Conservation (phyloP, 2,888 invertebrate species). For the Blomia tropicalis region DNA sequence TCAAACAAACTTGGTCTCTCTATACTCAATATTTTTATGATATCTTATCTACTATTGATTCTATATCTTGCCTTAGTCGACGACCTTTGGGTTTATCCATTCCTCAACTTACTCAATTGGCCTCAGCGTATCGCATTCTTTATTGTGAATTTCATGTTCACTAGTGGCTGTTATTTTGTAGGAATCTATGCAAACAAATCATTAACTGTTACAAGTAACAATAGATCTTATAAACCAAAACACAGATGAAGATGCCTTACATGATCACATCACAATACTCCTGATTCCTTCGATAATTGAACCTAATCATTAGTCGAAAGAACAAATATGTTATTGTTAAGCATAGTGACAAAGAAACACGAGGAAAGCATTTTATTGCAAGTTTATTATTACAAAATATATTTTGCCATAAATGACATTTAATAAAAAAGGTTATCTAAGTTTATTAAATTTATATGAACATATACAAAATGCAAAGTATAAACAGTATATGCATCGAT, state of each 20-base stretch:
- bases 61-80: constrained; percentile 26
- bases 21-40: constrained; percentile 57
- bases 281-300: too few relatives aligned
- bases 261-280: too few relatives aligned
- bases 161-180: background rate
- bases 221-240: background rate
- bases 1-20: constrained; percentile 47
- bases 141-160: background rate
- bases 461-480: too few relatives aligned
- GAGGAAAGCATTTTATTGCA: too few relatives aligned
- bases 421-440: too few relatives aligned
- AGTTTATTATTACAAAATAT: too few relatives aligned
- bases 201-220: background rate
- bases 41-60: constrained; percentile 23
- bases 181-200: background rate
- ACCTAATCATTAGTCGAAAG: background rate
- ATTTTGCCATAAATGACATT: too few relatives aligned
- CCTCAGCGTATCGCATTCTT: constrained; percentile 4
- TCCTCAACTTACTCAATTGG: constrained; percentile 22
- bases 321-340: background rate
- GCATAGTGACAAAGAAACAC: too few relatives aligned
- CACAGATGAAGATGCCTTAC: background rate
- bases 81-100: constrained; percentile 28
- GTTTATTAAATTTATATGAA: too few relatives aligned
- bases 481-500: too few relatives aligned